Percentiles rank a stretch among this genome's conserved stretches.
phyloP scores from a whole-genome alignment of 1,140 invertebrate genomes.

The Lepidotrigona ventralis region DNA sequence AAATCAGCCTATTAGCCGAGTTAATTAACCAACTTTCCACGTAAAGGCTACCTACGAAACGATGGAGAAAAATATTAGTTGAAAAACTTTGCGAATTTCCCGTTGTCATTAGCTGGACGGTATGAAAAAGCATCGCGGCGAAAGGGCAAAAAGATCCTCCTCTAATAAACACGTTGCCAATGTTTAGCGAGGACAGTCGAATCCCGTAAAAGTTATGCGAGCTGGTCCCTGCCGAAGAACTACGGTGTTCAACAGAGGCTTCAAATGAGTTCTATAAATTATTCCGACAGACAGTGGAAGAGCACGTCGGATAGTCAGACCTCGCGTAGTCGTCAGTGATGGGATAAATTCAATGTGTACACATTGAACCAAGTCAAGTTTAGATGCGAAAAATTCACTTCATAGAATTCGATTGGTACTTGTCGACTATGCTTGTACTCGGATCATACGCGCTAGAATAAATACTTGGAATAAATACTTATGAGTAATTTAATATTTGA shows the following conservation, averaged over 20 bases:
- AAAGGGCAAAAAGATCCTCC: neutral
- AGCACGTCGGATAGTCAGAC: neutral
- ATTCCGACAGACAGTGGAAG: neutral
- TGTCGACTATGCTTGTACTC: no score
- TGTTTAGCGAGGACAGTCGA: neutral
- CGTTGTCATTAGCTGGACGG: neutral
- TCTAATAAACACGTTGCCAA: neutral
- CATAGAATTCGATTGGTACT: no score
- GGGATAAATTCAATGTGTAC: no score
- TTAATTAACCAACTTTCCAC: neutral
- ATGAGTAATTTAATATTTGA: no score
- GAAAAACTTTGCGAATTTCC: neutral
- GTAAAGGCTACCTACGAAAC: neutral
- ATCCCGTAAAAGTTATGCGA: neutral
- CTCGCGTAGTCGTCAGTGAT: neutral
- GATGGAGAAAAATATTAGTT: neutral
- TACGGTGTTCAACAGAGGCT: neutral
- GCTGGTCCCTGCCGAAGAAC: neutral
- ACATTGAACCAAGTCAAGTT: no score
- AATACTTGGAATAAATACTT: no score
- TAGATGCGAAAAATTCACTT: no score
- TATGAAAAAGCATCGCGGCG: neutral
- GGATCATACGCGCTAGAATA: no score
- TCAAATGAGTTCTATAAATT: neutral
- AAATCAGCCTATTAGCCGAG: neutral